These are phyloP conservation scores for Microchirus variegatus DNA, from an alignment of 2,797 vertebrate genomes.

Conservation along the genomic window DNA sequence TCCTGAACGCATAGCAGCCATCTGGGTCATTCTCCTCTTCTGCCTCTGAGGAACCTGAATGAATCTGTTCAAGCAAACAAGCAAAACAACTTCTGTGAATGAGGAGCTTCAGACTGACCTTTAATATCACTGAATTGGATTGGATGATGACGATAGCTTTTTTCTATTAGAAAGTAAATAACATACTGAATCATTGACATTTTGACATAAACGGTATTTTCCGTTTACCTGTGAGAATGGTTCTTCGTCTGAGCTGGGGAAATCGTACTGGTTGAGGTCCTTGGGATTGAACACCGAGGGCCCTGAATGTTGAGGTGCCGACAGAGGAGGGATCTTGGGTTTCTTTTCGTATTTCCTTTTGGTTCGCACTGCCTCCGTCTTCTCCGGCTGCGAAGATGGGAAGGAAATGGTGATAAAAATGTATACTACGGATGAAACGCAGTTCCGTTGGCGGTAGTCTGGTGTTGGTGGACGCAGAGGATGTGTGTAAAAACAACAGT, in stretches of 20 bases:
- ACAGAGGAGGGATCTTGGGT: conserved; percentile 90
- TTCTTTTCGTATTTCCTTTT: conserved; percentile 99
- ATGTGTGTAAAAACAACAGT: conserved; percentile 46
- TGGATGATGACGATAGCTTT: too few species aligned
- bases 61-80: conserved; percentile 79
- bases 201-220: not conserved
- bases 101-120: not conserved
- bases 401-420: conserved; percentile 12
- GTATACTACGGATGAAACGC: conserved; percentile 28
- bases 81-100: not conserved
- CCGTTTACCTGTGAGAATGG: conserved; percentile 90
- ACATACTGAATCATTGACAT: too few species aligned
- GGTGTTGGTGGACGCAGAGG: conserved; percentile 15
- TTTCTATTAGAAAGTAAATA: too few species aligned
- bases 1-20: conserved; percentile 95
- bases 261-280: conserved; percentile 99
- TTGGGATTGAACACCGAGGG: conserved; percentile 95
- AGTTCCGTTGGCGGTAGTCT: not conserved
- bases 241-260: conserved; percentile 98
- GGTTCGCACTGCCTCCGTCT: conserved; percentile 90
- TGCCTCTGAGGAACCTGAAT: conserved; percentile 97
- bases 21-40: conserved; percentile 99
- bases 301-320: conserved; percentile 86
- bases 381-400: conserved; percentile 86
- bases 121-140: not conserved